A percentile compares a stretch with the other conserved stretches of the same genome.
Evolutionary conservation across 2,113 vertebrate genomes (phyloP).

Genomic region (Bettongia penicillata): DNA sequence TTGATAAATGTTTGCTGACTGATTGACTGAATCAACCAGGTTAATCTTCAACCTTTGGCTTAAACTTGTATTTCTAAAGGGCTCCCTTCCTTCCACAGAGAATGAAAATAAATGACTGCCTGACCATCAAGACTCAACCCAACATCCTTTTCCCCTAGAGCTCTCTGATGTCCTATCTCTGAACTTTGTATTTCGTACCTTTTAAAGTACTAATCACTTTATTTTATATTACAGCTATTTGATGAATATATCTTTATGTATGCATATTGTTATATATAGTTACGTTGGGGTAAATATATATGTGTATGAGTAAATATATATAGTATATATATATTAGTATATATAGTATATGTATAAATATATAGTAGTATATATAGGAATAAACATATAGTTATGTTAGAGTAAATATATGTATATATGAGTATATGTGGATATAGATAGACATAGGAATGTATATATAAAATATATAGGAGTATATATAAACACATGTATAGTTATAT

Average conservation of each 20-base stretch:
- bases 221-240: background rate
- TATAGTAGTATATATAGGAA: no score
- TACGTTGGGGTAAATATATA: no score
- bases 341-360: no score
- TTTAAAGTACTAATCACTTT: background rate
- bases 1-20: background rate
- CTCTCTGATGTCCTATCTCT: background rate
- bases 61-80: background rate
- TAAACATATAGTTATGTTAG: background rate
- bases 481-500: background rate
- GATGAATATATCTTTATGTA: background rate
- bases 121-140: background rate
- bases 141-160: background rate
- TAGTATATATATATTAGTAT: no score
- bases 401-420: background rate
- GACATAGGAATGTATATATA: background rate
- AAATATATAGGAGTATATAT: background rate
- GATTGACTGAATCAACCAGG: background rate
- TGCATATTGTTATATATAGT: background rate
- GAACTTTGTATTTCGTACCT: background rate
- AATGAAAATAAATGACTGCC: background rate
- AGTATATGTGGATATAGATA: background rate
- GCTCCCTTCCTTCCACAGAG: background rate
- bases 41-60: background rate
- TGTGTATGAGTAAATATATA: no score